These are phyloP conservation scores for Timema podura DNA, from an alignment of 2,888 invertebrate genomes.

Conservation along the genomic window DNA sequence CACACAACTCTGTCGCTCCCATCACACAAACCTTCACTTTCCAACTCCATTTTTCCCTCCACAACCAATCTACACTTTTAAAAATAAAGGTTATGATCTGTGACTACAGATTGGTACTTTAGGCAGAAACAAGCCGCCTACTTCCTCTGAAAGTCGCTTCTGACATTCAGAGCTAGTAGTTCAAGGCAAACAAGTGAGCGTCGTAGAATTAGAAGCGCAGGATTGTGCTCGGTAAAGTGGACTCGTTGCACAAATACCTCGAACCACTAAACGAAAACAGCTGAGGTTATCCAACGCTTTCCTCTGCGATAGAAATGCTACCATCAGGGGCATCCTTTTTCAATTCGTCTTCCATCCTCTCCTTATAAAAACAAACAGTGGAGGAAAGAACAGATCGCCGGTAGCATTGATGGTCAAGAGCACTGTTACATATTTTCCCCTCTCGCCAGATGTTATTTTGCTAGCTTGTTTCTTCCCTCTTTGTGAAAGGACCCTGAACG, in stretches of 20 bases:
- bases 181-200: too few species aligned
- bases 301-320: background rate
- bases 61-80: too few species aligned
- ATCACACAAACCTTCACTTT: too few species aligned
- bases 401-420: slow-evolving; percentile 15
- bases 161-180: too few species aligned
- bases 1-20: too few species aligned
- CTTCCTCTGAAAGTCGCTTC: too few species aligned
- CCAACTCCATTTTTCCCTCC: too few species aligned
- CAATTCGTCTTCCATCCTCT: background rate
- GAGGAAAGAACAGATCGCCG: slow-evolving; percentile 15
- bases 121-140: too few species aligned
- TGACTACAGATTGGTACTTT: too few species aligned
- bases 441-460: slow-evolving; percentile 15
- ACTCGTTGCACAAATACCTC: background rate
- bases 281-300: too few species aligned
- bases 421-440: slow-evolving; percentile 16
- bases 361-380: slow-evolving; percentile 13
- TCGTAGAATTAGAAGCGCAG: background rate
- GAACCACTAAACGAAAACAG: slow-evolving; percentile 12
- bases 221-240: background rate
- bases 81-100: too few species aligned
- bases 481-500: background rate
- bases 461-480: slow-evolving; percentile 19
- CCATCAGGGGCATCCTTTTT: background rate